A percentile compares a stretch with the other conserved stretches of the same genome.
Conservation (phyloP, 2,113 vertebrate genomes). For the Pipa parva region DNA sequence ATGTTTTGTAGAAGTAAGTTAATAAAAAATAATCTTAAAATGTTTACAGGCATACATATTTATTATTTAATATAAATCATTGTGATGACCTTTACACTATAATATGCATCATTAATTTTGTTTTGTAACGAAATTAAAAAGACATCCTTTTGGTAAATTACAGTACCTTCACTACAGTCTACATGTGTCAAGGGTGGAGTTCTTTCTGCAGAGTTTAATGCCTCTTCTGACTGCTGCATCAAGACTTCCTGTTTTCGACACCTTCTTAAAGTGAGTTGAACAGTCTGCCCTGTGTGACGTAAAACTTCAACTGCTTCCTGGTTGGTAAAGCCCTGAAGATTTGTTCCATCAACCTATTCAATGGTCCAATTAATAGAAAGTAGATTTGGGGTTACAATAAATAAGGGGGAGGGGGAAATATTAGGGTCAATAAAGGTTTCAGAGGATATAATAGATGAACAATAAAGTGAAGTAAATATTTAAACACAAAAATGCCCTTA, state of each 20-base stretch:
- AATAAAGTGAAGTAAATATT: neutral
- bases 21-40: no score
- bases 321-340: slow-evolving; percentile 93
- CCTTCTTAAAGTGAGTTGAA: slow-evolving; percentile 79
- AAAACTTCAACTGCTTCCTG: slow-evolving; percentile 94
- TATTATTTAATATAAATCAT: no score
- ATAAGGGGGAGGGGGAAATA: no score
- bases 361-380: no score
- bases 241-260: slow-evolving; percentile 69
- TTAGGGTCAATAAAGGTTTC: neutral
- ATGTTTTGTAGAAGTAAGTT: no score
- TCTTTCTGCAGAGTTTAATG: slow-evolving; percentile 46
- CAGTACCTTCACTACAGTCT: slow-evolving; percentile 41
- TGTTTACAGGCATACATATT: no score
- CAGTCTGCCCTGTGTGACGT: slow-evolving; percentile 83
- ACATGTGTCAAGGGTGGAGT: slow-evolving; percentile 55
- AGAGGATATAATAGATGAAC: neutral
- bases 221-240: slow-evolving; percentile 45
- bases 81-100: no score
- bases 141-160: no score
- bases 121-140: no score
- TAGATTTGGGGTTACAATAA: no score
- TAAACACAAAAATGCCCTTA: no score
- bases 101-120: no score
- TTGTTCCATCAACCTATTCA: slow-evolving; percentile 83